phyloP scores from a whole-genome alignment of 2,888 invertebrate species.

The Sphaerophoria taeniata region DNA sequence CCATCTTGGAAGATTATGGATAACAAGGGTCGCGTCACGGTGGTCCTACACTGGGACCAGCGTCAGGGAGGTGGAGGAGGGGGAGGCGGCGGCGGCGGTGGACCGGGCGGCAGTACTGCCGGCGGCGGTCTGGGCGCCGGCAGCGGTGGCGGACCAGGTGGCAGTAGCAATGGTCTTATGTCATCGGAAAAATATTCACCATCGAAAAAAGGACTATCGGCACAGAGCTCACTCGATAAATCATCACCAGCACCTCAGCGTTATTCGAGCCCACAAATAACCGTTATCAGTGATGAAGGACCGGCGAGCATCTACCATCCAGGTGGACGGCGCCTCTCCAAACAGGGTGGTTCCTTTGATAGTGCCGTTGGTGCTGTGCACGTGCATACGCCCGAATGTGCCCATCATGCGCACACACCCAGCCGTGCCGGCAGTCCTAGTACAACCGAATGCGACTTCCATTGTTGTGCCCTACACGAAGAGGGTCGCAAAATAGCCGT shows the following conservation, averaged over 20 bases:
- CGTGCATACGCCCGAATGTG: slow-evolving; percentile 92
- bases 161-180: slow-evolving; percentile 79
- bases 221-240: slow-evolving; percentile 86
- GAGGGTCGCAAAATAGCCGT: slow-evolving; percentile 95
- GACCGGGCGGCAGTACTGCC: slow-evolving; percentile 78
- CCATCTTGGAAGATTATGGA: slow-evolving; percentile 99
- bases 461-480: slow-evolving; percentile 97
- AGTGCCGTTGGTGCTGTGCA: slow-evolving; percentile 87
- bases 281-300: slow-evolving; percentile 96
- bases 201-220: slow-evolving; percentile 84
- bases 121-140: slow-evolving; percentile 75
- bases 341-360: slow-evolving; percentile 88
- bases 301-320: slow-evolving; percentile 84
- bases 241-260: slow-evolving; percentile 84
- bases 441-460: slow-evolving; percentile 95
- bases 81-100: slow-evolving; percentile 83
- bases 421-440: slow-evolving; percentile 87
- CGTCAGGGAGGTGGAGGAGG: slow-evolving; percentile 86
- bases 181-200: slow-evolving; percentile 83
- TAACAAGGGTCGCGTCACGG: slow-evolving; percentile 98
- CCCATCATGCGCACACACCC: slow-evolving; percentile 88
- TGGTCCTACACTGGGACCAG: slow-evolving; percentile 98
- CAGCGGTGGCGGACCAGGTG: slow-evolving; percentile 78
- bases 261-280: slow-evolving; percentile 92
- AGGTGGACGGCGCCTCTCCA: slow-evolving; percentile 84